Evolutionary conservation across 2,113 vertebrate species (phyloP), one percentile per base, ranked within the genome.

Genomic region (Cynocephalus volans): DNA sequence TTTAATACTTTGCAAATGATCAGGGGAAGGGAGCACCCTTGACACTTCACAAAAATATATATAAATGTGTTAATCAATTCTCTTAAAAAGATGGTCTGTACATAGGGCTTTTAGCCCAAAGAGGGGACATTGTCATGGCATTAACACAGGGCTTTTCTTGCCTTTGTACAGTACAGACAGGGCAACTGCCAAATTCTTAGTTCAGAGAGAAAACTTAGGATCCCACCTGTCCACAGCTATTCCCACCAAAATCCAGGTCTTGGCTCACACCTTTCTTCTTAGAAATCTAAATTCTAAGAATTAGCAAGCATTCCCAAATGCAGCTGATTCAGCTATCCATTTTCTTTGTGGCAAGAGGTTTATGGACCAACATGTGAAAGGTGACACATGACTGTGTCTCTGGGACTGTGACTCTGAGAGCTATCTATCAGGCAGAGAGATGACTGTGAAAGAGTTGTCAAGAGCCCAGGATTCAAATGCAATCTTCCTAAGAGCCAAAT

Each of bases 261-360:
- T 3, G 0, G 12, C 26, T 33, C 15, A 28, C 54, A 14, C 5
- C 21, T 36, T 54, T 64, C 21, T 41, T 69, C 17, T 67, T 69
- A 5, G 14, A 69, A 83, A 90, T 12, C 48, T 54, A 50, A n/a
- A 64, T n/a, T 31, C 8, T 50, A 6, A 50, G 36, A 58, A 26
- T 56, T 52, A 79, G 31, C 6, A 3, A 24, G 26, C 14, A 5
- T 69, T 6, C n/a, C 26, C 52, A 36, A 24, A 15, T 2, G 13
- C 8, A 21, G 9, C 33, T 21, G 18, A 45, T 17, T 36, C 31
- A 11, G 9, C 18, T 1, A 67, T 8, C 26, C 67, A 3, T 58
- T 65, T 65, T 72, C 48, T 48, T n/a, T 19, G 18, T 15, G 54
- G 8, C 8, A 2, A 1, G 33, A 12, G 0, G 0, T 18, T 21